A percentile compares a stretch with the other conserved stretches of the same genome.
Conservation (phyloP, 2,113 vertebrate genomes). For the Sphaerodactylus townsendi region DNA sequence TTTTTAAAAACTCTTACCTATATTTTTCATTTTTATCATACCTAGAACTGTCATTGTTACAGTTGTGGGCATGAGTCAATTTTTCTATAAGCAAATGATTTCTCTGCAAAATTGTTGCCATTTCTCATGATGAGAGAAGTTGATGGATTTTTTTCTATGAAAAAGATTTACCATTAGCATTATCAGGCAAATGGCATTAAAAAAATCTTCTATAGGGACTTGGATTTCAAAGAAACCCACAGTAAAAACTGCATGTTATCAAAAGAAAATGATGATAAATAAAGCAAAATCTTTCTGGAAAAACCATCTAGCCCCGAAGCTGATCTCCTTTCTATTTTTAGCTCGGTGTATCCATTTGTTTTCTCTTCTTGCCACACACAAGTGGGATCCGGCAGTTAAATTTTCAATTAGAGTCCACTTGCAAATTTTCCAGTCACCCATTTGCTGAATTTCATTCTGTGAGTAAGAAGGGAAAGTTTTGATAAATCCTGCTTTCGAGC, state of each 20-base stretch:
- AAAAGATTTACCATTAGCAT: background rate
- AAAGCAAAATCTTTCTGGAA: background rate
- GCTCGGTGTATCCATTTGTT: background rate
- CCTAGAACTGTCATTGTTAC: background rate
- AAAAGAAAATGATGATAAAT: background rate
- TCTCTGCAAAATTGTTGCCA: background rate
- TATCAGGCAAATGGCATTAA: too few relatives aligned
- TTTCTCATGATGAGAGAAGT: background rate
- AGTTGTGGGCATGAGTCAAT: background rate
- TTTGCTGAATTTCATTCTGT: background rate
- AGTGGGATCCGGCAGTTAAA: background rate
- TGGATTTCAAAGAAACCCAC: too few relatives aligned
- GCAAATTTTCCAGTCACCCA: too few relatives aligned
- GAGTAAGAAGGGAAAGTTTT: background rate
- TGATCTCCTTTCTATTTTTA: background rate
- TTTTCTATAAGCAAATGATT: background rate
- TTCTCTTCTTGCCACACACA: background rate
- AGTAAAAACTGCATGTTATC: background rate
- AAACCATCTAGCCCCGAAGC: background rate
- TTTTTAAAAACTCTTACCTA: background rate
- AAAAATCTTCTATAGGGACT: background rate
- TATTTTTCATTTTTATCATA: conserved; percentile 38
- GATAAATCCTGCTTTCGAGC: background rate
- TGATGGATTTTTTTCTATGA: background rate
- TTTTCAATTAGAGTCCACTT: too few relatives aligned